These are phyloP conservation scores for Amorpha juglandis DNA, from an alignment of 2,888 invertebrate genomes.

Conservation along the genomic window DNA sequence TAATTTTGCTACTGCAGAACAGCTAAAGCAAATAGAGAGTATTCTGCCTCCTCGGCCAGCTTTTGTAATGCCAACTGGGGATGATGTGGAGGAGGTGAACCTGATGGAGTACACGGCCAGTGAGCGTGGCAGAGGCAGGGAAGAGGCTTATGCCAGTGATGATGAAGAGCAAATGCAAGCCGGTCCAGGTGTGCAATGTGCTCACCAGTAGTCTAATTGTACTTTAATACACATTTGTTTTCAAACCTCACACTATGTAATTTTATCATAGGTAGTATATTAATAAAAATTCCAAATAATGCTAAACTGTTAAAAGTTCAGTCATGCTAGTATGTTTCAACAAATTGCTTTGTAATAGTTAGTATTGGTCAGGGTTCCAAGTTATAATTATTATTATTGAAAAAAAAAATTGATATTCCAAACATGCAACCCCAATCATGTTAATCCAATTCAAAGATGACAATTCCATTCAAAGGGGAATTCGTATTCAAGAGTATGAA, in stretches of 20 bases:
- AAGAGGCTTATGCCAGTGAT: constrained; percentile 90
- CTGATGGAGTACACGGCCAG: constrained; percentile 89
- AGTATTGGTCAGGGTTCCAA: not conserved
- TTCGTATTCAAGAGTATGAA: too few relatives aligned
- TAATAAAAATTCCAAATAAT: constrained; percentile 61
- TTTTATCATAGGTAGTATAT: constrained; percentile 69
- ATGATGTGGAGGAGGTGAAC: constrained; percentile 94
- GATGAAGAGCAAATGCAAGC: constrained; percentile 84
- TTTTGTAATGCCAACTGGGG: constrained; percentile 89
- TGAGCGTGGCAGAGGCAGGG: constrained; percentile 80
- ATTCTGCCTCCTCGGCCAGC: constrained; percentile 89
- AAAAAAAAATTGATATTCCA: too few relatives aligned
- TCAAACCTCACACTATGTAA: constrained; percentile 68
- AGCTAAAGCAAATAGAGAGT: constrained; percentile 88
- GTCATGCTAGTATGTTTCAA: constrained; percentile 53
- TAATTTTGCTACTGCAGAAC: constrained; percentile 89
- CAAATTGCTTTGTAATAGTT: constrained; percentile 28
- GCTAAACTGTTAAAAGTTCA: constrained; percentile 54
- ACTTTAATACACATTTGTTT: constrained; percentile 51
- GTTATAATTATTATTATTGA: not conserved
- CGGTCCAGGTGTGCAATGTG: constrained; percentile 89
- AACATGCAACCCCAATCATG: too few relatives aligned
- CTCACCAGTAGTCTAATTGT: constrained; percentile 88
- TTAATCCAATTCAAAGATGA: too few relatives aligned
- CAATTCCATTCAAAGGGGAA: too few relatives aligned